Evolutionary conservation across 2,888 invertebrate species (phyloP).

Genomic region (Euphydryas editha): DNA sequence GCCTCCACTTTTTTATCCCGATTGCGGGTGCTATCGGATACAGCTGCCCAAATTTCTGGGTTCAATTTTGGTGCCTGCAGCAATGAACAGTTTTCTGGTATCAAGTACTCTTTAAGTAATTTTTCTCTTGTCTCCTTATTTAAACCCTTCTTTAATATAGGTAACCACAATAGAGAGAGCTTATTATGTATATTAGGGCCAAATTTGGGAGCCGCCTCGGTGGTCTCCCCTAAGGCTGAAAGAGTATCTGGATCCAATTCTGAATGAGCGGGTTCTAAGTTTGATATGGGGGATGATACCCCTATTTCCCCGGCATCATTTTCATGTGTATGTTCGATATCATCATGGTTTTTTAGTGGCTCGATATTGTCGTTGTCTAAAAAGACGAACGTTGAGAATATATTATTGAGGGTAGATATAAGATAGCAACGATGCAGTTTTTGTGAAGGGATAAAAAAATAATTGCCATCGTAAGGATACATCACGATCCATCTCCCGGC

Average conservation of each 20-base stretch:
- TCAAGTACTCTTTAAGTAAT: neutral
- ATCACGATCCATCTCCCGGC: too few species aligned
- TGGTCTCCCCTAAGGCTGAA: neutral
- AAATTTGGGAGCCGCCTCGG: neutral
- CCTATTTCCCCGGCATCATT: too few species aligned
- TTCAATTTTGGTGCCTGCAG: slow-evolving; percentile 9
- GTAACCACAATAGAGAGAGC: neutral
- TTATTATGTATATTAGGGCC: neutral
- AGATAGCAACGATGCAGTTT: too few species aligned
- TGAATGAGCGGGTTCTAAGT: too few species aligned
- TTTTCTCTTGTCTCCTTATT: neutral
- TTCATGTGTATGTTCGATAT: too few species aligned
- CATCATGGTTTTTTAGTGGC: too few species aligned
- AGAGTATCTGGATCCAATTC: neutral
- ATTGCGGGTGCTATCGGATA: neutral
- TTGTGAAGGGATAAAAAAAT: too few species aligned
- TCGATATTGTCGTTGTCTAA: too few species aligned
- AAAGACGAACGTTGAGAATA: too few species aligned
- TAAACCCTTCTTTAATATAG: neutral
- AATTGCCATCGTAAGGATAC: too few species aligned
- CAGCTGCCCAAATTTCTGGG: slow-evolving; percentile 10
- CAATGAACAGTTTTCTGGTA: neutral
- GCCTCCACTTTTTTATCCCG: neutral
- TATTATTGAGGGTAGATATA: too few species aligned
- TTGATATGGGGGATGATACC: too few species aligned